Base-by-base conservation (phyloP, 2,888 invertebrate genomes). In the Agapostemon virescens region DNA sequence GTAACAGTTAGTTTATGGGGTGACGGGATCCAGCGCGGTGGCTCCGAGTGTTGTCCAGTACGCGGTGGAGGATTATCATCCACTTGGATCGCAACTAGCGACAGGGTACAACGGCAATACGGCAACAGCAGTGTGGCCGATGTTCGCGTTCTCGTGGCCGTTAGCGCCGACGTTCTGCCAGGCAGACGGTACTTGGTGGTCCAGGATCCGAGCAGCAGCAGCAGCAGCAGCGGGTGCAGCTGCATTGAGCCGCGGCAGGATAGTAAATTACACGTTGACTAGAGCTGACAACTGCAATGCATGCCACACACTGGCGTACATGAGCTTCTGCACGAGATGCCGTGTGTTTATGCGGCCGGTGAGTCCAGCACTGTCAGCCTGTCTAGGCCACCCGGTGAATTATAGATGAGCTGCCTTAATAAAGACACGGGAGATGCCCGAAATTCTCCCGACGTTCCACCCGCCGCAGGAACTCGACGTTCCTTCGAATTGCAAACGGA, bases 221-320 rank as follows among this genome's bases (percentile, higher is more conserved):
- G 87, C 87, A 89, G 84, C 85, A 40, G 40, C 40, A 79, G 73
- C 77, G 86, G 81, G 86, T 85, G 87, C 87, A 89, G 84, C 86
- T 86, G 84, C 88, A 89, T 86, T 87, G 84, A 80, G 77, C 77
- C 81, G 81, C 69, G 73, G 80, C 83, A 72, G 79, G 84, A 85
- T 87, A 89, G 90, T 91, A 91, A 91, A 91, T 91, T 90, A 91
- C 90, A 85, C 90, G 91, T 89, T 90, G 90, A 91, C 91, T 90
- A 89, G 89, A 88, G 85, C 90, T 91, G 91, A 91, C 91, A 91
- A 89, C 87, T 86, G 89, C 91, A 91, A 90, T 90, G 89, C 89
- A 88, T 87, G 86, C 85, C 81, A 69, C 85, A 82, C 85, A 81
- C 85, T 72, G 82, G 76, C 77, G 81, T 81, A 83, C 77, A 84